Evolutionary conservation across 2,113 vertebrate genomes (phyloP), one percentile per base, ranked within the genome.

Genomic region (Gopherus flavomarginatus): DNA sequence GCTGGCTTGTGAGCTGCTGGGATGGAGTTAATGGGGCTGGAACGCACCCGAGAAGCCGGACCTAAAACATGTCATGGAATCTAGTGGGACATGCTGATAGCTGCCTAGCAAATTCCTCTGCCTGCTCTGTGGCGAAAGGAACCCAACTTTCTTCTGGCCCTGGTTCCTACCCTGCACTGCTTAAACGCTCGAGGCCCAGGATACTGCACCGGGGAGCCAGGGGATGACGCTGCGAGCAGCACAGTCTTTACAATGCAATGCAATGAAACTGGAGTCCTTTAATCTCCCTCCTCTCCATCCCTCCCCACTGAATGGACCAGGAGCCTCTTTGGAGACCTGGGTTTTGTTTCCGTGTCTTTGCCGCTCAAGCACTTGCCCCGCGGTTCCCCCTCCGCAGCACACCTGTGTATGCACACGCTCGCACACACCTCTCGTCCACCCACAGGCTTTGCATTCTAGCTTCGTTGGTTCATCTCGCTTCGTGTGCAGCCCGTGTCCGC

Each of bases 341-440:
- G 35, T 0, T 57, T 79, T 3, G 16, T 52, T 88, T 42, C 85
- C 83, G 59, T 42, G 87, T 78, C 92, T 90, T 83, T 81, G 80
- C 24, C 9, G 4, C 44, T 59, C 88, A 49, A 1, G 69, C 16
- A 4, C 47, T 59, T 4, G 8, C 12, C 12, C 24, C 83, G 3
- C 5, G 21, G 17, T 19, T 81, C n/a, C 8, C 0, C 42, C 26
- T 29, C 49, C 17, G 7, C 49, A 27, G 6, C 47, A 31, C 42
- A 4, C 22, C 1, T 38, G 26, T 77, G 24, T 10, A 4, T 0
- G 38, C n/a, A 8, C 44, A 44, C 9, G 9, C 47, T 38, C 56
- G 9, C 17, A 8, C 26, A 7, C 35, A 47, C 29, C 59, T 31
- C 3, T 56, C n/a, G 3, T 47, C 24, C 42, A 26, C 75, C 42